These are phyloP conservation scores for Rhodeus uyekii DNA, from an alignment of 2,797 vertebrate species.

Conservation along the genomic window DNA sequence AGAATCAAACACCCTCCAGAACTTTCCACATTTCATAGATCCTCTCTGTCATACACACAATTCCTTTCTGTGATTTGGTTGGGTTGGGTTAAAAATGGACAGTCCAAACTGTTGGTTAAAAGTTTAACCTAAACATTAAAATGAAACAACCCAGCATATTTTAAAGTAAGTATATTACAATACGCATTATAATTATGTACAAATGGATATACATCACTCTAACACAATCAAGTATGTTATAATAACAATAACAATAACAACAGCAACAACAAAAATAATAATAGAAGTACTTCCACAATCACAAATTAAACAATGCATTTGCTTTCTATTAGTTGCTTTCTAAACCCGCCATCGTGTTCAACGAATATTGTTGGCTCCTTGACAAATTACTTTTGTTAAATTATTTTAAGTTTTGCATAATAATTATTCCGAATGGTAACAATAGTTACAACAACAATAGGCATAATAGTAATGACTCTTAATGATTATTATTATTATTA, in stretches of 20 bases:
- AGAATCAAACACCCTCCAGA: constrained; percentile 4
- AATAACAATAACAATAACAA: no score
- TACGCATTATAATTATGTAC: not conserved
- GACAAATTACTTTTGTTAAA: no score
- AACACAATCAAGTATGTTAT: not conserved
- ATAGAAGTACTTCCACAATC: no score
- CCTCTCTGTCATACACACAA: not conserved
- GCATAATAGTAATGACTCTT: not conserved
- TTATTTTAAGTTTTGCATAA: no score
- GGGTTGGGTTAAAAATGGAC: not conserved
- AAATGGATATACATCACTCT: not conserved
- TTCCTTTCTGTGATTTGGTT: not conserved
- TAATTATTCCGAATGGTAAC: no score
- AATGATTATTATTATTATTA: no score
- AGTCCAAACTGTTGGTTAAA: not conserved
- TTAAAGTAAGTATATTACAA: not conserved
- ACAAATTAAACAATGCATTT: no score
- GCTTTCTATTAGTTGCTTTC: no score
- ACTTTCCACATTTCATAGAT: not conserved
- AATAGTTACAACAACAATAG: not conserved
- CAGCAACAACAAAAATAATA: not conserved
- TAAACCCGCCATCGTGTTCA: no score
- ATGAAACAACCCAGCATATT: not conserved
- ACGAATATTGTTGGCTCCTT: no score
- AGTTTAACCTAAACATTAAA: not conserved